phyloP scores from a whole-genome alignment of 2,888 invertebrate species.

The Volucella inanis region DNA sequence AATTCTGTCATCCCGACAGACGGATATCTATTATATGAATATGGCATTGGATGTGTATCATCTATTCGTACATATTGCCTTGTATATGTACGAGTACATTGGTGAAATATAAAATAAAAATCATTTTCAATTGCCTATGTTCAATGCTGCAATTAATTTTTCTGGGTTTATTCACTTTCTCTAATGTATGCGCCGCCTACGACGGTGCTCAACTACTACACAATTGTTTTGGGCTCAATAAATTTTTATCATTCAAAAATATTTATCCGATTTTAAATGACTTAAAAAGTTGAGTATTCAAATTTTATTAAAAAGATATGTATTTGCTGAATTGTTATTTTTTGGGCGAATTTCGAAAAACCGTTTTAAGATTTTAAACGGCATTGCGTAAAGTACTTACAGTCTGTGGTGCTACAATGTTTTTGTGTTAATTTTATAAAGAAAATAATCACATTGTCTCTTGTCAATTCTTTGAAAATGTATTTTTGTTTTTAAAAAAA shows the following conservation, averaged over 20 bases:
- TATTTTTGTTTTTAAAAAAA: slow-evolving; percentile 77
- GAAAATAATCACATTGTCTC: slow-evolving; percentile 56
- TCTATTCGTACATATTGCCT: not conserved
- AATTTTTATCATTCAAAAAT: slow-evolving; percentile 75
- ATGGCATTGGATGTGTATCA: slow-evolving; percentile 36
- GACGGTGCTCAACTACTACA: slow-evolving; percentile 38
- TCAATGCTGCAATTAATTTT: slow-evolving; percentile 75
- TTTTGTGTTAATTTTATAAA: slow-evolving; percentile 6
- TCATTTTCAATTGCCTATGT: slow-evolving; percentile 73
- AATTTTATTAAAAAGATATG: no score
- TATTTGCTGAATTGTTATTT: not conserved
- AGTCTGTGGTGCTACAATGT: not conserved
- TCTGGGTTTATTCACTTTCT: slow-evolving; percentile 71
- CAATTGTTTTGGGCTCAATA: slow-evolving; percentile 18
- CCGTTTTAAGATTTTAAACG: not conserved
- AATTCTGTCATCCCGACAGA: slow-evolving; percentile 59
- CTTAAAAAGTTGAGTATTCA: not conserved
- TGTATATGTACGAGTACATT: not conserved
- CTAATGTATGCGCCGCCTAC: slow-evolving; percentile 14
- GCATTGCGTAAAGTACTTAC: slow-evolving; percentile 14
- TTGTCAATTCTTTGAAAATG: slow-evolving; percentile 58
- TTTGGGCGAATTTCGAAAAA: not conserved
- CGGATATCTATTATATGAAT: slow-evolving; percentile 44
- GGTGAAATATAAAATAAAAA: slow-evolving; percentile 50
- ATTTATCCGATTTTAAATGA: slow-evolving; percentile 50